Evolutionary conservation across 2,797 vertebrate species (phyloP).

Genomic region (Neopelma chrysocephalum): DNA sequence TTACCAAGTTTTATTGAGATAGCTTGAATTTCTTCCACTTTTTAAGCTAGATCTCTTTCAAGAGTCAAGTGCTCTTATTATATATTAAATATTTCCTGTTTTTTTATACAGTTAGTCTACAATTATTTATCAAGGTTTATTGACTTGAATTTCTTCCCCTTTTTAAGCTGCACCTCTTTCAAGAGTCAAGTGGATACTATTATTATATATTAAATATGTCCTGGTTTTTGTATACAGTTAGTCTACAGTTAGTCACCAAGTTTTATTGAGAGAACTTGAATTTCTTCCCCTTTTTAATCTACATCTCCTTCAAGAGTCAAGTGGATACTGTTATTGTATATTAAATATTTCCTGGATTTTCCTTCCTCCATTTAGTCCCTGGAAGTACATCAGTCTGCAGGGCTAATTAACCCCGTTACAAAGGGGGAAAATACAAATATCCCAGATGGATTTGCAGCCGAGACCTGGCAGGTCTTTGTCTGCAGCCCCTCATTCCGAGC

Average conservation of each 20-base stretch:
- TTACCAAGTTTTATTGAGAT: no score
- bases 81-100: no score
- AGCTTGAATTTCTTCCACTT: no score
- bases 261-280: neutral
- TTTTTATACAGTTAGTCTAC: no score
- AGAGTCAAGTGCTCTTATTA: no score
- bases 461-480: neutral
- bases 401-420: constrained; percentile 18
- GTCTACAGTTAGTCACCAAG: neutral
- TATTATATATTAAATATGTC: no score
- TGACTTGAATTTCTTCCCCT: no score
- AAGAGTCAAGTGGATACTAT: no score
- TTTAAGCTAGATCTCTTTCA: no score
- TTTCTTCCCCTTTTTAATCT: neutral
- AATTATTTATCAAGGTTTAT: no score
- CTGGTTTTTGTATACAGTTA: neutral
- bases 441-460: neutral
- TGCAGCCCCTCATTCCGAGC: neutral
- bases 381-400: constrained; percentile 6
- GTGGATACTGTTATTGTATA: neutral
- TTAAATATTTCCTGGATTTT: neutral
- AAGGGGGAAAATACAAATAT: neutral
- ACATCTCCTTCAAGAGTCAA: neutral
- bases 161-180: no score
- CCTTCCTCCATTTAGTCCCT: constrained; percentile 8